Evolutionary conservation across 1,140 invertebrate genomes (phyloP).

Genomic region (Andricus grossulariae): DNA sequence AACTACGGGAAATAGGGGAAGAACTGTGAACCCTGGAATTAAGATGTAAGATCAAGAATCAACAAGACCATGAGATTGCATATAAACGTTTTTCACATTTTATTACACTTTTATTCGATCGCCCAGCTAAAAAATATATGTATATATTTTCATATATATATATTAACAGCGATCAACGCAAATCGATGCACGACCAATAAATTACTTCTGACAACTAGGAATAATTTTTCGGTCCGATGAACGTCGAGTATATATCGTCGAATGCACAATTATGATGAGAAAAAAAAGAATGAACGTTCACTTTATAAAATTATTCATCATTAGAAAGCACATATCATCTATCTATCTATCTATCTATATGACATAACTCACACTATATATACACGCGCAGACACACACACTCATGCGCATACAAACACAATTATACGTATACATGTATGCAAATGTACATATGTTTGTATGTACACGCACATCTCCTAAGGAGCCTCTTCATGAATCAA

Average conservation of each 20-base stretch:
- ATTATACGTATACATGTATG: conserved; percentile 46
- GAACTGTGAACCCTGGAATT: too few species aligned
- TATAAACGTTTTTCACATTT: conserved; percentile 31
- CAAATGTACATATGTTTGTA: conserved; percentile 62
- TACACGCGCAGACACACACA: conserved; percentile 58
- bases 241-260: conserved; percentile 30
- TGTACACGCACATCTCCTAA: conserved; percentile 62
- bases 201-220: conserved; percentile 29
- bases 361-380: conserved; percentile 66
- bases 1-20: too few species aligned
- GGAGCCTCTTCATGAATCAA: conserved; percentile 30
- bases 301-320: conserved; percentile 72
- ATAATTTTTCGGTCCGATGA: conserved; percentile 27
- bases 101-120: conserved; percentile 32
- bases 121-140: conserved; percentile 31
- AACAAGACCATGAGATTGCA: conserved; percentile 7
- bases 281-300: conserved; percentile 58
- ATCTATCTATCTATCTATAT: conserved; percentile 67
- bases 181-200: conserved; percentile 31
- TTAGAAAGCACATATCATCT: conserved; percentile 73
- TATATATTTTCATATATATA: conserved; percentile 32
- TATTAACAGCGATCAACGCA: conserved; percentile 31
- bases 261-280: conserved; percentile 51
- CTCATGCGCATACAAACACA: conserved; percentile 52
- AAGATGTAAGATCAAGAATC: background rate